Evolutionary conservation across 1,140 invertebrate species (phyloP), one percentile per base, ranked within the genome.

Genomic region (Nomia melanderi): DNA sequence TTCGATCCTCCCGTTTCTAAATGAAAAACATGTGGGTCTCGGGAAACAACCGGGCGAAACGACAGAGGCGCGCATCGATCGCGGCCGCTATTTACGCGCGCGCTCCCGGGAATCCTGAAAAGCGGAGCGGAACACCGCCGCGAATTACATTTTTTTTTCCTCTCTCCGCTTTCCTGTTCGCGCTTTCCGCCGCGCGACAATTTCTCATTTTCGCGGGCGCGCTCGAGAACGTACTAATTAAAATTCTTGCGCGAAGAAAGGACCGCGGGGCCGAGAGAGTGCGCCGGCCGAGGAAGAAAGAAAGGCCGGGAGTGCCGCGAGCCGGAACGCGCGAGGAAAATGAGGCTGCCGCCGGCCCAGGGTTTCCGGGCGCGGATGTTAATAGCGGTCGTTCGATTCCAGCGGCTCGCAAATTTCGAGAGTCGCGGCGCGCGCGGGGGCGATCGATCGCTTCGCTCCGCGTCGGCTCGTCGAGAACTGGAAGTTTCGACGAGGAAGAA

Each of bases 191-290:
- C 41, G 14, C 41, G 14, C 41, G 41, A 5, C 17, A 17, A 54
- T 77, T 53, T 77, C 44, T 77, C 56, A 62, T 77, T 71, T 60
- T 77, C 54, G 7, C 29, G n/a, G 29, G 31, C 25, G 25, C 65
- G 41, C 53, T 25, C 39, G 33, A 60, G 74, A 54, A 77, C 65
- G 74, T 77, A 70, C 56, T 77, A 77, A 77, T 77, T 77, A 77
- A 77, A 77, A 77, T 77, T 77, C 74, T 41, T 69, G 17, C 39
- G 31, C 73, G 73, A 76, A 59, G 64, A 69, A 77, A 77, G 73
- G 27, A 29, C 27, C 12, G 50, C 25, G 54, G n/a, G n/a, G 23
- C 53, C 17, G 11, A n/a, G 41, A 29, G 17, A 41, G n/a, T n/a
- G n/a, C n/a, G n/a, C 53, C 39, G 70, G n/a, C 20, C 17, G 12